A percentile compares a stretch with the other conserved stretches of the same genome.
phyloP scores from a whole-genome alignment of 2,113 vertebrate genomes.

The Boulengeromyrus knoepffleri region DNA sequence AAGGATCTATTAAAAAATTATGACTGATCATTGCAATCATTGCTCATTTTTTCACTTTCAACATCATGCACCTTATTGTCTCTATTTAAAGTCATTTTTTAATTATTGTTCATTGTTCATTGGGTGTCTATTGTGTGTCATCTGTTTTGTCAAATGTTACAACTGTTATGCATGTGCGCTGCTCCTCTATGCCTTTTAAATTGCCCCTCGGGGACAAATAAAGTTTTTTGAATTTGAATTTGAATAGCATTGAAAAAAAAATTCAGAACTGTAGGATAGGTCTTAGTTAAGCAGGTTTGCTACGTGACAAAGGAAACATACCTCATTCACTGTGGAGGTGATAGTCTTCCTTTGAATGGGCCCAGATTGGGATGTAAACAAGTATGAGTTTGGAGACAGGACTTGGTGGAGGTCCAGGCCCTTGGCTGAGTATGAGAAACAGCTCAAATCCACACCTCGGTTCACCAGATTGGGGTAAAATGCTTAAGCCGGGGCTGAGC shows the following conservation, averaged over 20 bases:
- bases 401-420: conserved; percentile 70
- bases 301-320: conserved; percentile 20
- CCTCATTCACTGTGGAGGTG: conserved; percentile 64
- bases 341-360: conserved; percentile 70
- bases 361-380: conserved; percentile 62
- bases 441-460: not conserved
- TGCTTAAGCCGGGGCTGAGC: not conserved
- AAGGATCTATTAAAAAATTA: not conserved
- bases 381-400: conserved; percentile 65
- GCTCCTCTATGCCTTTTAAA: too few relatives aligned
- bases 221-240: too few relatives aligned
- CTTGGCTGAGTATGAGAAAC: conserved; percentile 52
- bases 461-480: not conserved
- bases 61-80: too few relatives aligned
- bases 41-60: too few relatives aligned
- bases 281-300: not conserved
- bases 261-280: not conserved
- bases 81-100: too few relatives aligned
- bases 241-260: too few relatives aligned
- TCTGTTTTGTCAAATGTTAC: too few relatives aligned
- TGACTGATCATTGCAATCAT: not conserved
- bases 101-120: too few relatives aligned
- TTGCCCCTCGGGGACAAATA: too few relatives aligned
- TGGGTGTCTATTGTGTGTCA: too few relatives aligned
- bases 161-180: too few relatives aligned